Base-by-base conservation (phyloP, 1,140 invertebrate species). In the Gyrodactylus bullatarudis region DNA sequence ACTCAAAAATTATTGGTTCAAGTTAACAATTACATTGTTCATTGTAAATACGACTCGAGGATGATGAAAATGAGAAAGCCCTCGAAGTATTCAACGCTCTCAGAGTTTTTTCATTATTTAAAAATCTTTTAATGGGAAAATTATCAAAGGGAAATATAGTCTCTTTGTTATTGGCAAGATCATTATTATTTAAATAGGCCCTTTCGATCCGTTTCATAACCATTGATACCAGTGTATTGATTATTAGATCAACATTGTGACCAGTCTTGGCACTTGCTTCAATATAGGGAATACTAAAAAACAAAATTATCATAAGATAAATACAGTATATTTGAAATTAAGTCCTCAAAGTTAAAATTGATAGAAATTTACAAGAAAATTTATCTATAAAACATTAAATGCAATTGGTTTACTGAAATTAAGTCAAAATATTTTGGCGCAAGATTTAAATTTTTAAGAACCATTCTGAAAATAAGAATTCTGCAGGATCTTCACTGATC, bases 241-340 rank as follows among this genome's bases (percentile, higher is more conserved):
- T 85, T 0, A 88, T 87, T 76, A 86, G 84, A 70, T 86, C 83
- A 20, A 93, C 87, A 80, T 93, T 92, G 77, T 88, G 87, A 0
- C 89, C 90, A 0, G 88, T 89, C 68, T 88, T 87, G 73, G 90
- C 89, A 82, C 89, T 91, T 16, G 89, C 92, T 83, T 93, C 90
- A 78, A 92, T 84, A 78, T 94, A 94, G 69, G 69, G 69, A 20
- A 71, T 71, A 16, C 69, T 71, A 23, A 71, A 23, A 21, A 21
- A 2, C 2, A 68, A 20, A 20, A 68, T 20, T 68, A 68, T 68
- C 54, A 20, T 68, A n/a, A 68, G 20, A 68, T 68, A 20, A 68
- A 20, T 68, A 20, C 54, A 68, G 54, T 68, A n/a, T 20, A 20
- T 20, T n/a, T n/a, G n/a, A 68, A 68, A 20, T 20, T 68, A 20